Conservation (phyloP, 1,140 invertebrate genomes). For the Lepidostoma basale region DNA sequence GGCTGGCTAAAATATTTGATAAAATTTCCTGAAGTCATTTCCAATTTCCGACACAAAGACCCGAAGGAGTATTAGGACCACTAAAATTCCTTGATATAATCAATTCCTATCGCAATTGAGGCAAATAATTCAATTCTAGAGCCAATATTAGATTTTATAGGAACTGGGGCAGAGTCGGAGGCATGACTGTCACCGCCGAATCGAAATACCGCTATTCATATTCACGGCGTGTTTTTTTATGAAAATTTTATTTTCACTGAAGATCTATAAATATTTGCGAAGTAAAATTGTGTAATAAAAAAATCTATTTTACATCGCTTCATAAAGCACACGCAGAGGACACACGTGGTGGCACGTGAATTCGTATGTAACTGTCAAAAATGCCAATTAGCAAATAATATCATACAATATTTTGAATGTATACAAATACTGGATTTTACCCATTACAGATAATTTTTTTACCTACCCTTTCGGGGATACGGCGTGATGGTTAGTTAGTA, state of each 20-base stretch:
- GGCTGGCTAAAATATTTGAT: too few relatives aligned
- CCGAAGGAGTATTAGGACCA: not conserved
- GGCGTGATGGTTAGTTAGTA: too few relatives aligned
- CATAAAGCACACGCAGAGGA: conserved; percentile 2
- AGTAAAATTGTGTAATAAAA: conserved; percentile 11
- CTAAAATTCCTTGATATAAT: conserved; percentile 1
- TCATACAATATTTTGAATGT: too few relatives aligned
- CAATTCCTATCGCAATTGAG: conserved; percentile 6
- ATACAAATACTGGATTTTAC: too few relatives aligned
- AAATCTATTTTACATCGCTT: conserved; percentile 7
- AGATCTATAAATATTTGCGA: conserved; percentile 15
- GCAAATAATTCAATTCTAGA: conserved; percentile 24
- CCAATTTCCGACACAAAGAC: not conserved
- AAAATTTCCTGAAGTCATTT: not conserved
- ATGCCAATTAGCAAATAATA: too few relatives aligned
- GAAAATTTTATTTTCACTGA: conserved; percentile 4
- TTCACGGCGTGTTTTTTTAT: conserved; percentile 19
- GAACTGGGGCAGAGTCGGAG: not conserved
- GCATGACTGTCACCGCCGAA: conserved; percentile 2
- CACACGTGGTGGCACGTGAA: too few relatives aligned
- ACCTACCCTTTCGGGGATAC: too few relatives aligned
- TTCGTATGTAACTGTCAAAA: too few relatives aligned
- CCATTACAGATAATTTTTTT: too few relatives aligned
- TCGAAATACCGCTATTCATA: conserved; percentile 13
- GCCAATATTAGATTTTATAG: conserved; percentile 16